Base-by-base conservation (phyloP, 2,113 vertebrate genomes). In the Penelope pileata region DNA sequence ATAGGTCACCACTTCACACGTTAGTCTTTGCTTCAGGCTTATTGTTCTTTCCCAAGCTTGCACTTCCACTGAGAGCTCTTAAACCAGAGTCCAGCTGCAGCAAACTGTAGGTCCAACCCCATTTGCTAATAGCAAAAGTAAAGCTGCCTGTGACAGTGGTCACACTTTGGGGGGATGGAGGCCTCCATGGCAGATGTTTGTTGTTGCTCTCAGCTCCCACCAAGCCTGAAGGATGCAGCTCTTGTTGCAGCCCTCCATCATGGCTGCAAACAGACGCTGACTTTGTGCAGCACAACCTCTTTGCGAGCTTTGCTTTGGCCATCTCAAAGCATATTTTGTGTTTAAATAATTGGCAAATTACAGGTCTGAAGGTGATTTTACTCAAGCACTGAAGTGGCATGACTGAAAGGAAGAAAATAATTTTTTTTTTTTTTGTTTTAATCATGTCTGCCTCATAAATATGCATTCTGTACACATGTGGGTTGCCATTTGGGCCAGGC, bases 261-360 rank as follows among this genome's bases (percentile, higher is more conserved):
- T n/a, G 45, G 29, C 54, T 53, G 34, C 59, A 74, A 51, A 1
- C 13, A 7, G 2, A 4, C 14, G 12, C 14, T 50, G 29, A 17
- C 38, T 76, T 75, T 76, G 70, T 2, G 1, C 23, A 42, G 54
- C 8, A 1, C 64, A 54, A 40, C 29, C 27, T 19, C 42, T 85
- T 82, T 53, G 26, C 40, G 26, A 50, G 51, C 16, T 27, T 34
- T 45, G 36, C 40, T 67, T 80, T 83, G 36, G 40, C 48, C 66
- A 51, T 63, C 58, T 76, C n/a, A 64, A 1, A 63, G 19, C 18
- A 51, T 12, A 26, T 43, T 66, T 73, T 78, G 29, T 76, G n/a
- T 91, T 92, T 77, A 60, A 81, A 58, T 86, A 70, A 81, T 6
- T 56, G n/a, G 36, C 78, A 91, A 82, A 78, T 90, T 70, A 78